These are phyloP conservation scores for Sphaerophoria taeniata DNA, from an alignment of 2,888 invertebrate genomes.

Conservation along the genomic window DNA sequence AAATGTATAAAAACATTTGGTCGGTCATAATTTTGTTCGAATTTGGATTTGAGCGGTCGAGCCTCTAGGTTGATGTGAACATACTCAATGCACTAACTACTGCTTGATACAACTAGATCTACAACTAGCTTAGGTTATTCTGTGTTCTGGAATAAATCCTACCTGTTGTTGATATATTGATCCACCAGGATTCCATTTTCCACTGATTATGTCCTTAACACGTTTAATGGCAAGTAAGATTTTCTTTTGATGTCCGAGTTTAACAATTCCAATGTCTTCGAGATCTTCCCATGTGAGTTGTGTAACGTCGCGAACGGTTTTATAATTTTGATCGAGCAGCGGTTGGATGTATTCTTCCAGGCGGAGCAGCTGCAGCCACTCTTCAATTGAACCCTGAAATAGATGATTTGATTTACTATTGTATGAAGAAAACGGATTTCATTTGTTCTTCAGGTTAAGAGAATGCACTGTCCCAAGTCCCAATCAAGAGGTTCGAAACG, in stretches of 20 bases:
- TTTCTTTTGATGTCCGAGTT: slow-evolving; percentile 99
- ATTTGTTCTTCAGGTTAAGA: no score
- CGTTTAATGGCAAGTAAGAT: slow-evolving; percentile 98
- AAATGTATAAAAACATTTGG: slow-evolving; percentile 7
- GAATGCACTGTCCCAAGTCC: no score
- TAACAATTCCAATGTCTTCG: slow-evolving; percentile 97
- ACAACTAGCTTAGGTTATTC: slow-evolving; percentile 11
- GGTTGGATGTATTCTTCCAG: slow-evolving; percentile 96
- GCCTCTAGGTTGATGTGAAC: background rate
- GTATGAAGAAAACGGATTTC: no score
- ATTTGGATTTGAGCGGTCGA: slow-evolving; percentile 19
- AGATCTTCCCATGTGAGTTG: slow-evolving; percentile 99
- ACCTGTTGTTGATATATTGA: slow-evolving; percentile 81
- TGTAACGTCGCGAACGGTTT: slow-evolving; percentile 96
- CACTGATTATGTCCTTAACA: slow-evolving; percentile 95
- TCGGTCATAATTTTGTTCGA: slow-evolving; percentile 36
- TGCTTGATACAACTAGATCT: background rate
- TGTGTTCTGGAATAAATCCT: slow-evolving; percentile 10
- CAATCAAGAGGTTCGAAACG: no score
- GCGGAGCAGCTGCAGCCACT: slow-evolving; percentile 96
- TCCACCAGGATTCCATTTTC: slow-evolving; percentile 86
- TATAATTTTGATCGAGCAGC: slow-evolving; percentile 95
- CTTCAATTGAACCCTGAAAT: slow-evolving; percentile 93
- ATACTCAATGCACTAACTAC: slow-evolving; percentile 11
- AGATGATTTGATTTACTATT: slow-evolving; percentile 14